These are phyloP conservation scores for Andrena camellia DNA, from an alignment of 2,888 invertebrate genomes.

Conservation along the genomic window DNA sequence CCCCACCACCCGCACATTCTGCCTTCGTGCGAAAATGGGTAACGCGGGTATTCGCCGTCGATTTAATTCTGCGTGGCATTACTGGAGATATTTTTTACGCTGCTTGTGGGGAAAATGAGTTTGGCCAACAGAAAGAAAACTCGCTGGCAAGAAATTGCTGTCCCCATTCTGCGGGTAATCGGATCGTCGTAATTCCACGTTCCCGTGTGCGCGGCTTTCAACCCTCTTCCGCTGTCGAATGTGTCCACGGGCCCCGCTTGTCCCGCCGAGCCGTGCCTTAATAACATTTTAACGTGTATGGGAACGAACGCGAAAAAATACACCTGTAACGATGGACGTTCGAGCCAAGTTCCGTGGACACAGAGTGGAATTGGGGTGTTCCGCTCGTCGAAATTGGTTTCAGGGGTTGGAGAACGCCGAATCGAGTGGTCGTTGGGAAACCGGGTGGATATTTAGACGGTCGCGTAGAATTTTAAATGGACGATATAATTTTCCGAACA, in stretches of 20 bases:
- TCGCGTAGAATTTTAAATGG: constrained; percentile 23
- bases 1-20: neutral
- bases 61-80: constrained; percentile 66
- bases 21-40: constrained; percentile 28
- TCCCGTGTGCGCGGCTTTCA: neutral
- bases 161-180: constrained; percentile 52
- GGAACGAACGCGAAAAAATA: constrained; percentile 7
- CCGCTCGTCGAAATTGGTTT: constrained; percentile 17
- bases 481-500: constrained; percentile 24
- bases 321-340: neutral
- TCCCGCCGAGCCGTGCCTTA: neutral
- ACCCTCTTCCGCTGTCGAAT: neutral
- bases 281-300: constrained; percentile 14
- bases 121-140: constrained; percentile 12
- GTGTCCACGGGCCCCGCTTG: neutral
- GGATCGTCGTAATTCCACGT: constrained; percentile 56
- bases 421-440: neutral
- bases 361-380: neutral
- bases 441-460: constrained; percentile 1
- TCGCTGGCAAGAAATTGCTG: constrained; percentile 29
- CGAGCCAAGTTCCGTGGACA: neutral
- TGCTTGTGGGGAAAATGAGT: constrained; percentile 41
- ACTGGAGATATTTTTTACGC: constrained; percentile 62
- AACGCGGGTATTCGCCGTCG: constrained; percentile 66
- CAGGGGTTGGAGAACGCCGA: neutral